A percentile compares a stretch with the other conserved stretches of the same genome.
Conservation (phyloP, 2,888 invertebrate genomes). For the Hyles lineata region DNA sequence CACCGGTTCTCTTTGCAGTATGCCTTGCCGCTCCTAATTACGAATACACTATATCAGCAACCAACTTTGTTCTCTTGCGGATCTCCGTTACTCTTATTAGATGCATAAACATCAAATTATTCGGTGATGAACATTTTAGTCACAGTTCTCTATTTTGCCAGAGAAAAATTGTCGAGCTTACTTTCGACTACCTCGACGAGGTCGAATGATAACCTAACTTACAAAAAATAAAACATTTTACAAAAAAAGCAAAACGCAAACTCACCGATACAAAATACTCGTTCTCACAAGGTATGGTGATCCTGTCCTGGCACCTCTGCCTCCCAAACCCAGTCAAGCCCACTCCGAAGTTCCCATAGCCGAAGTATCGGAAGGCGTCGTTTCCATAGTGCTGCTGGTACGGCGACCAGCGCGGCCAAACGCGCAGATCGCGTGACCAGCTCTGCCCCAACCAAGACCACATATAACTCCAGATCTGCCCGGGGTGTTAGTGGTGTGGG, state of each 20-base stretch:
- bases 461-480: conserved; percentile 78
- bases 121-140: too few relatives aligned
- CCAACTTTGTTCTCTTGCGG: too few relatives aligned
- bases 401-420: conserved; percentile 68
- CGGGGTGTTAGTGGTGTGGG: conserved; percentile 40
- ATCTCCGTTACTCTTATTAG: too few relatives aligned
- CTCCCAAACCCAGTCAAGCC: conserved; percentile 65
- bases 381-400: conserved; percentile 70
- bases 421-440: conserved; percentile 50
- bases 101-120: too few relatives aligned
- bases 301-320: conserved; percentile 87
- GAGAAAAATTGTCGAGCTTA: too few relatives aligned
- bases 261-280: conserved; percentile 92
- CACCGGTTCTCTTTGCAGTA: too few relatives aligned
- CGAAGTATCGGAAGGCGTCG: conserved; percentile 66
- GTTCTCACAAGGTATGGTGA: conserved; percentile 93
- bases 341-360: conserved; percentile 71
- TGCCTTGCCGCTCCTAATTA: too few relatives aligned
- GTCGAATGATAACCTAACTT: too few relatives aligned
- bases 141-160: too few relatives aligned
- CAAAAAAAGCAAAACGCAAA: conserved; percentile 31
- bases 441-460: conserved; percentile 75
- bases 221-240: too few relatives aligned
- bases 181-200: too few relatives aligned
- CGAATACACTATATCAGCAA: too few relatives aligned